phyloP scores from a whole-genome alignment of 2,113 vertebrate genomes.

The Chloroceryle aenea region DNA sequence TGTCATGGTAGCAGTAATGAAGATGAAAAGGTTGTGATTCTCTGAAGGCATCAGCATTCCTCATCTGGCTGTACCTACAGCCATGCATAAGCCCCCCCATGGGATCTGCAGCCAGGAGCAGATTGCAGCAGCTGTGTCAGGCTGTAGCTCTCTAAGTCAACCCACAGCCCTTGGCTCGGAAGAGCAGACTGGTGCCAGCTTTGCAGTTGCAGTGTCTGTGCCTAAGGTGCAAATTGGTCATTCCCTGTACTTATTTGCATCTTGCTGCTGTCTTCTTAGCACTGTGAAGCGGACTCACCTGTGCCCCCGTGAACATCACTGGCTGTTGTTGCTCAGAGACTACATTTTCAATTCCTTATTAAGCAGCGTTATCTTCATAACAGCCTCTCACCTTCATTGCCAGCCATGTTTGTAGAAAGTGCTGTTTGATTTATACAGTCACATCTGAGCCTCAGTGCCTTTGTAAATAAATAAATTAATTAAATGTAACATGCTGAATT shows the following conservation, averaged over 20 bases:
- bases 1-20: background rate
- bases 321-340: background rate
- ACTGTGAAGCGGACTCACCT: fast-evolving
- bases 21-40: background rate
- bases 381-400: background rate
- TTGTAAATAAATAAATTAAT: background rate
- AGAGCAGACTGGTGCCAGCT: background rate
- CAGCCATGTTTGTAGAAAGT: background rate
- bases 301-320: fast-evolving
- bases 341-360: background rate
- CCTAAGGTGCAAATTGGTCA: background rate
- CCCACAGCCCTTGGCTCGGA: background rate
- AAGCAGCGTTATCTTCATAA: background rate
- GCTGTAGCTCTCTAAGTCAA: background rate
- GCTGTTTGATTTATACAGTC: background rate
- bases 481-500: background rate
- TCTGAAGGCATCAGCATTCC: background rate
- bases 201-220: background rate
- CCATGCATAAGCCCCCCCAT: fast-evolving
- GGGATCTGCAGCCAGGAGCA: background rate
- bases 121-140: background rate
- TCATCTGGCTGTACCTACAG: background rate
- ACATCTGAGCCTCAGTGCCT: background rate
- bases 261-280: background rate
- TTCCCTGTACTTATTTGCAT: background rate